Base-by-base conservation (phyloP, 1,140 invertebrate species). In the Drosophila parvula region DNA sequence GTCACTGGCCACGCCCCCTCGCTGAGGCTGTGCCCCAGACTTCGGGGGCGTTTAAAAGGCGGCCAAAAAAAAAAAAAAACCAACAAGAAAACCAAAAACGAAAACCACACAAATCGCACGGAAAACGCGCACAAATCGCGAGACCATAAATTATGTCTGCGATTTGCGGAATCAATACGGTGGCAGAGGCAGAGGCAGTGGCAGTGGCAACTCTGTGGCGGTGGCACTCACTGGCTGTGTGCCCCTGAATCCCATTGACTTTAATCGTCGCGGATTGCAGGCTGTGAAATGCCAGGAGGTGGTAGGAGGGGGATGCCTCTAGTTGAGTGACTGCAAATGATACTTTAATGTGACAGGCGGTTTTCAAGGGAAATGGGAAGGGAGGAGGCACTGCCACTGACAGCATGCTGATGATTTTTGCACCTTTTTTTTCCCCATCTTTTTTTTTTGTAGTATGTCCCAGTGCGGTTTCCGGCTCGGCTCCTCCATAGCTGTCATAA, bases 291-390 rank as follows among this genome's bases (percentile, higher is more conserved):
- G 40, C 38, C 59, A 27, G 40, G 27, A 45, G 48, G 56, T 50
- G 60, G 61, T 12, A 22, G 50, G 18, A 8, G 10, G 30, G 28
- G 32, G 16, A 30, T 61, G 30, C 34, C 61, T 58, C 65, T 38
- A 43, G 57, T 64, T 78, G 79, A 83, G 76, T 84, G 82, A 86
- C 79, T 86, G 82, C 73, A 86, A 86, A 86, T 86, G 83, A 86
- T 86, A 86, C 82, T 86, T 86, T 86, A 86, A 86, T 86, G 79
- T 86, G 83, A 86, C 82, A 86, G 83, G 63, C 82, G 67, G 62
- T 55, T 74, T 56, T 60, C 36, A 47, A 32, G 48, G 58, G 53
- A 10, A 16, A 6, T 1, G 5, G 32, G 10, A 10, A 16, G n/a
- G 30, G 8, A 10, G 28, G 2, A 4, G 5, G 36, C 1, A 22